Conservation (phyloP, 2,113 vertebrate species). For the Perccottus glenii region DNA sequence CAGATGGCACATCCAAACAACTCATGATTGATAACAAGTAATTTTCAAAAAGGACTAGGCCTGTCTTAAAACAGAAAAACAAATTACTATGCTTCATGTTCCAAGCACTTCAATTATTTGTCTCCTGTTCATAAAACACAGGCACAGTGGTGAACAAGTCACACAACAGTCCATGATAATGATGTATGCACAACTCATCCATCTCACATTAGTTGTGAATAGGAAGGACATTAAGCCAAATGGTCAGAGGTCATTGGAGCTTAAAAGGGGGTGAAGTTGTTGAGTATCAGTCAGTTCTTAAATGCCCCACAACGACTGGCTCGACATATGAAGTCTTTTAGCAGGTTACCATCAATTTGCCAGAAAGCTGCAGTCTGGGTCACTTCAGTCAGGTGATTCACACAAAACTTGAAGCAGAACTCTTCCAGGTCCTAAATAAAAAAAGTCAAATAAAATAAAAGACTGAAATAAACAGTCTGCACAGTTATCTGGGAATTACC, state of each 20-base stretch:
- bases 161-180: background rate
- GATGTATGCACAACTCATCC: slow-evolving; percentile 4
- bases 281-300: slow-evolving; percentile 85
- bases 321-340: slow-evolving; percentile 97
- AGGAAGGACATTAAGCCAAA: slow-evolving; percentile 19
- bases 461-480: background rate
- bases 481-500: slow-evolving; percentile 75
- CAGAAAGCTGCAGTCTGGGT: slow-evolving; percentile 95
- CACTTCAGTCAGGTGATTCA: slow-evolving; percentile 97
- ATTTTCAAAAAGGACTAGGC: background rate
- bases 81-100: background rate
- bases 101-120: background rate
- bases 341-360: slow-evolving; percentile 93
- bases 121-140: slow-evolving; percentile 4
- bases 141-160: slow-evolving; percentile 27
- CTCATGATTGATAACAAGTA: background rate
- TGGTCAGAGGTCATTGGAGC: background rate
- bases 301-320: slow-evolving; percentile 97
- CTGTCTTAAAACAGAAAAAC: no score
- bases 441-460: background rate
- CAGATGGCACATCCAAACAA: slow-evolving; percentile 10
- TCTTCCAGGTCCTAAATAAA: slow-evolving; percentile 91
- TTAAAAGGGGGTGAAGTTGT: background rate
- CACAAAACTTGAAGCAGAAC: slow-evolving; percentile 99
- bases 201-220: background rate